phyloP scores from a whole-genome alignment of 2,797 vertebrate species.

The Helicolenus hilgendorfi region DNA sequence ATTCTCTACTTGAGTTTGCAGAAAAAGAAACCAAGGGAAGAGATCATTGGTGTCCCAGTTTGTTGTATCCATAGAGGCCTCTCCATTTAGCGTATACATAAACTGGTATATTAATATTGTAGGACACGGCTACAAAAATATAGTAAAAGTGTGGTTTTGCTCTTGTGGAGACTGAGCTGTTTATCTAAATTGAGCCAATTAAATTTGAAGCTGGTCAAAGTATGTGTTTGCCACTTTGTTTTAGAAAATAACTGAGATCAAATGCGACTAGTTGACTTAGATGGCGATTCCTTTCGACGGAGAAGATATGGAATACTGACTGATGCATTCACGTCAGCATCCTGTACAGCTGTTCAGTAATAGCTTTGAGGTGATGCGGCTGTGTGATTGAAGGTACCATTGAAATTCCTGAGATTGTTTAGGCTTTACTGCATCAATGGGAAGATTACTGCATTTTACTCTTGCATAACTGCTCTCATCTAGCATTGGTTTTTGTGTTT shows the following conservation, averaged over 20 bases:
- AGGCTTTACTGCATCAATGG: not conserved
- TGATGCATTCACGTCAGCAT: not conserved
- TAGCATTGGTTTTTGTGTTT: conserved; percentile 18
- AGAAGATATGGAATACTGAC: not conserved
- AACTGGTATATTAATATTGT: not conserved
- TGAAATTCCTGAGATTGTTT: not conserved
- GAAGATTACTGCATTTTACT: conserved; percentile 17
- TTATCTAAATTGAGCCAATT: not conserved
- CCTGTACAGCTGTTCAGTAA: not conserved
- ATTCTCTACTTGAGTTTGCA: not conserved
- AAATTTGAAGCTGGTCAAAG: not conserved
- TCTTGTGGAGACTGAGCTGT: not conserved
- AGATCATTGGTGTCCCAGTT: not conserved
- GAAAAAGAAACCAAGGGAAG: not conserved
- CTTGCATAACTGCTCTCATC: conserved; percentile 19
- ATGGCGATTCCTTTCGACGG: not conserved
- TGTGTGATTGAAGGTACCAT: not conserved
- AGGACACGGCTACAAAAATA: not conserved
- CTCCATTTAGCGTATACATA: not conserved
- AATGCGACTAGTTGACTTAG: not conserved
- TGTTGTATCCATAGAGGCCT: not conserved
- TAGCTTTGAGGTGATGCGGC: not conserved
- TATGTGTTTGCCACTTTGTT: not conserved
- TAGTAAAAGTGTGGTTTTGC: not conserved
- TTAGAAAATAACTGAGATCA: not conserved